These are phyloP conservation scores for Leistus spinibarbis DNA, from an alignment of 2,888 invertebrate genomes.

Conservation along the genomic window DNA sequence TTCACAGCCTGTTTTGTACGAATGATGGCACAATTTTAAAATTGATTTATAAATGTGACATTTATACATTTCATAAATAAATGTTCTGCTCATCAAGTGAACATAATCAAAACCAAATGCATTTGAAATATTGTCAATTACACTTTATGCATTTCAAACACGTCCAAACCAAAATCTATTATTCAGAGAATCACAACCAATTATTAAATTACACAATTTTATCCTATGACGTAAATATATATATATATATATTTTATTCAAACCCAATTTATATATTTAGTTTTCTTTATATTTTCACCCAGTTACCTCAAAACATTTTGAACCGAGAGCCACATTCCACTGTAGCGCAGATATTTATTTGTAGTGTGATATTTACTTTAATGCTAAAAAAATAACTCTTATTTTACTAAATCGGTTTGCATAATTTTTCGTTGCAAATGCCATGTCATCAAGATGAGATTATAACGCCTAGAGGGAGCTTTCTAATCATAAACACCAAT, in stretches of 20 bases:
- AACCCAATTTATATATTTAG: neutral
- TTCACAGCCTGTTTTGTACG: neutral
- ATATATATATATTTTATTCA: neutral
- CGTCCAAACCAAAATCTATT: neutral
- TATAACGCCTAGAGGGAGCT: conserved; percentile 9
- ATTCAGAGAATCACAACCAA: neutral
- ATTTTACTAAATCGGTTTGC: too few species aligned
- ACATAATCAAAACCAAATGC: neutral
- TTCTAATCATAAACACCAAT: conserved; percentile 26
- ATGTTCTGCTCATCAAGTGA: neutral
- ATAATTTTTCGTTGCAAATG: neutral
- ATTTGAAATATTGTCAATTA: neutral
- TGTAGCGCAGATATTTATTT: too few species aligned
- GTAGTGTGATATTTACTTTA: too few species aligned
- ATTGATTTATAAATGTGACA: neutral
- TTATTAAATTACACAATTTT: neutral
- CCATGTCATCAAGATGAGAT: neutral
- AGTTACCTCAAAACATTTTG: too few species aligned
- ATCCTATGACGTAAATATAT: neutral
- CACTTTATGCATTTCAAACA: neutral
- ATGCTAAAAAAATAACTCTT: too few species aligned
- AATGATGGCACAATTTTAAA: neutral
- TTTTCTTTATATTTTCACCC: neutral
- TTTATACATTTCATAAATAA: neutral
- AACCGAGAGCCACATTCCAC: too few species aligned